A percentile compares a stretch with the other conserved stretches of the same genome.
Conservation (phyloP, 2,888 invertebrate genomes). For the Tipula helvola region DNA sequence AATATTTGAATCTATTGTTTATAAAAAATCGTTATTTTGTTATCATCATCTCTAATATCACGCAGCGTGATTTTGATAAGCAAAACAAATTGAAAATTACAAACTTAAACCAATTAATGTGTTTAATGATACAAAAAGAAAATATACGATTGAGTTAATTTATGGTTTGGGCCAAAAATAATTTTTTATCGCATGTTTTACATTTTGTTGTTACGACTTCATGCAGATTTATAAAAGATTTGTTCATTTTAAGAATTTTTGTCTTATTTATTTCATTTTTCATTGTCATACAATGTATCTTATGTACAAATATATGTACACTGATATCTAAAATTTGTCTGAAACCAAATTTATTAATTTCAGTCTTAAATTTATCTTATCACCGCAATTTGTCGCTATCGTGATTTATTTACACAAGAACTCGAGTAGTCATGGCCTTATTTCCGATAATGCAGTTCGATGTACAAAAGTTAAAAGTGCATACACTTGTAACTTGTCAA, state of each 20-base stretch:
- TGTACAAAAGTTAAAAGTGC: no score
- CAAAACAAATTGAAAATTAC: background rate
- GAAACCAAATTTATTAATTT: no score
- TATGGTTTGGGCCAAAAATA: background rate
- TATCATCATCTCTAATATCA: background rate
- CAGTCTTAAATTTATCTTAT: no score
- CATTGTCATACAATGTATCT: background rate
- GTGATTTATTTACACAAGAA: no score
- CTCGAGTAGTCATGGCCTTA: no score
- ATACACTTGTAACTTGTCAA: no score
- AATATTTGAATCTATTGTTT: background rate
- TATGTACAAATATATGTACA: background rate
- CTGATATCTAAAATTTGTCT: no score
- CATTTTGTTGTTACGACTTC: background rate
- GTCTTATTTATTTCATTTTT: background rate
- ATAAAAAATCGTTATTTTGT: background rate
- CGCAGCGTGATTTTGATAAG: background rate
- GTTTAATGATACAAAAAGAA: background rate
- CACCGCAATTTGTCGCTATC: no score
- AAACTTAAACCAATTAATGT: background rate
- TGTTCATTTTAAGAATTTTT: background rate
- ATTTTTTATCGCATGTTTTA: background rate
- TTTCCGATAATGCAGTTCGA: no score
- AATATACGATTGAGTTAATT: background rate
- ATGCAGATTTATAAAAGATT: background rate